Conservation (phyloP, 2,888 invertebrate genomes). For the Ophion costatus region DNA sequence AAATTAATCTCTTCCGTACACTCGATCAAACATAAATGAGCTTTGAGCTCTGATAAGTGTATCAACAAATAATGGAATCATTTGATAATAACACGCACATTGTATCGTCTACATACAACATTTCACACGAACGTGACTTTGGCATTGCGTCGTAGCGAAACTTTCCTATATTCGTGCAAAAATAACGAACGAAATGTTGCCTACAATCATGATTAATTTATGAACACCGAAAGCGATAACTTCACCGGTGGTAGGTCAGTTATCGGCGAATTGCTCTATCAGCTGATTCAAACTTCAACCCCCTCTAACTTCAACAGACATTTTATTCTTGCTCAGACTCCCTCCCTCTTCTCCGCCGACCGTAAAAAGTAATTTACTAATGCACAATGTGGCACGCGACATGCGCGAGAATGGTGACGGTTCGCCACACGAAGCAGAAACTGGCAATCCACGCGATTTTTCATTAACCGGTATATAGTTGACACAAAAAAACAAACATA, state of each 20-base stretch:
- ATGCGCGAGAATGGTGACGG: constrained; percentile 74
- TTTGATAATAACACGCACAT: background rate
- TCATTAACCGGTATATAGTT: constrained; percentile 55
- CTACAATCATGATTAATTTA: background rate
- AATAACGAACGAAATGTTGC: background rate
- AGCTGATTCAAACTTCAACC: constrained; percentile 58
- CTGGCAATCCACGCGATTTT: constrained; percentile 71
- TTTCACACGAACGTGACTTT: background rate
- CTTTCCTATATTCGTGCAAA: constrained; percentile 2
- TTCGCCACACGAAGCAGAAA: constrained; percentile 70
- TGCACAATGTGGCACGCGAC: constrained; percentile 52
- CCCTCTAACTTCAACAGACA: background rate
- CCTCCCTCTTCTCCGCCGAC: background rate
- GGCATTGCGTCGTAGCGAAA: background rate
- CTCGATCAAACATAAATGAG: background rate
- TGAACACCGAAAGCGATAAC: background rate
- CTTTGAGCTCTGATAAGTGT: background rate
- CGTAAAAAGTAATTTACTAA: constrained; percentile 17
- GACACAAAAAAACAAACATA: constrained; percentile 5
- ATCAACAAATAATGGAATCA: background rate
- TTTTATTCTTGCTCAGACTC: background rate
- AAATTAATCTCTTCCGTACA: background rate
- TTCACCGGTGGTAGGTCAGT: constrained; percentile 43
- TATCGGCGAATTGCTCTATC: constrained; percentile 47
- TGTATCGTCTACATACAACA: background rate